Conservation (phyloP, 1,140 invertebrate genomes). For the Saccostrea glomerata region DNA sequence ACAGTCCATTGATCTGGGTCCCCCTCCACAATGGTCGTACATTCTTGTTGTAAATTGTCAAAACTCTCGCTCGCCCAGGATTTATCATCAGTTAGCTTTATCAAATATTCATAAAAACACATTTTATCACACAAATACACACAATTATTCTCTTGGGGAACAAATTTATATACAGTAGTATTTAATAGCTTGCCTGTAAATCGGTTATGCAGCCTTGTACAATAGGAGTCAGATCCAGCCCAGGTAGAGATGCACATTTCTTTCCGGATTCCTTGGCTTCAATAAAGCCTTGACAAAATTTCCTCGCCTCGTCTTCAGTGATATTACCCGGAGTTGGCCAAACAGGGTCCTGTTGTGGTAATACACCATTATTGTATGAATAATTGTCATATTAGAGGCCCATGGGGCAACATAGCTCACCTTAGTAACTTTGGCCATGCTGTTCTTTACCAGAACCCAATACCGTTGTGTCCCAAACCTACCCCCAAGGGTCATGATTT, state of each 20-base stretch:
- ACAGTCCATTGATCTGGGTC: slow-evolving; percentile 57
- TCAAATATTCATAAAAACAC: slow-evolving; percentile 19
- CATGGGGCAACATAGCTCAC: too few species aligned
- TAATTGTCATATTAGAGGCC: too few species aligned
- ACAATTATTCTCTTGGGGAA: neutral
- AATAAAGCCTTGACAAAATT: slow-evolving; percentile 53
- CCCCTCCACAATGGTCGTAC: slow-evolving; percentile 50
- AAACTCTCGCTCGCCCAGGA: slow-evolving; percentile 59
- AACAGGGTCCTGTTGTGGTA: slow-evolving; percentile 49
- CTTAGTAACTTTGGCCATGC: too few species aligned
- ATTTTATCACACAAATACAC: too few species aligned
- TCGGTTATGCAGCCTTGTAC: slow-evolving; percentile 63
- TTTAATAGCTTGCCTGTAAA: slow-evolving; percentile 53
- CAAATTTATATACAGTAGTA: neutral
- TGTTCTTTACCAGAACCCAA: too few species aligned
- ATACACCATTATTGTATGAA: neutral
- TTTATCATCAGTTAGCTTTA: slow-evolving; percentile 63
- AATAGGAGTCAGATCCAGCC: slow-evolving; percentile 20
- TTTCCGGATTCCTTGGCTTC: slow-evolving; percentile 32
- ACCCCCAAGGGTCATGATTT: too few species aligned
- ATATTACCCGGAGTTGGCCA: slow-evolving; percentile 66
- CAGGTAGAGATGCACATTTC: slow-evolving; percentile 54
- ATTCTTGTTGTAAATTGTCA: slow-evolving; percentile 60
- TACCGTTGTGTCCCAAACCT: too few species aligned
- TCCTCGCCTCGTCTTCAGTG: slow-evolving; percentile 56